These are phyloP conservation scores for Cranoglanis bouderius DNA, from an alignment of 2,113 vertebrate species.

Conservation along the genomic window DNA sequence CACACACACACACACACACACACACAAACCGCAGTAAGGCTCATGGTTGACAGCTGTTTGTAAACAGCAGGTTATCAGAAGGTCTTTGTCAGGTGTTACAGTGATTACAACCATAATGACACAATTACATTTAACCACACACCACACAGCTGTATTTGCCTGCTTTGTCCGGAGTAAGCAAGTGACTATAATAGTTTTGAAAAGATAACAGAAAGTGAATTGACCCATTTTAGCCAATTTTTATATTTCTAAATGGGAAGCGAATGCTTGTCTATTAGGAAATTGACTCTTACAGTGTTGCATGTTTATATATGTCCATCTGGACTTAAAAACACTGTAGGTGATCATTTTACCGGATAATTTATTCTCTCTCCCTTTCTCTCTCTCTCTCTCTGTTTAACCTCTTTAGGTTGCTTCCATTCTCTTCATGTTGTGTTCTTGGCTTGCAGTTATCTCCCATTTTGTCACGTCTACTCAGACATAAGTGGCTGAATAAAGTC, in stretches of 20 bases:
- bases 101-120: conserved; percentile 37
- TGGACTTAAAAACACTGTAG: not conserved
- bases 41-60: conserved; percentile 16
- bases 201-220: not conserved
- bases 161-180: not conserved
- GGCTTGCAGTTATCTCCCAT: conserved; percentile 17
- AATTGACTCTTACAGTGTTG: not conserved
- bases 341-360: conserved; percentile 2
- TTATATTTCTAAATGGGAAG: not conserved
- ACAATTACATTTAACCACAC: not conserved
- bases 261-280: not conserved
- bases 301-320: not conserved
- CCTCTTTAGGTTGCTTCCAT: not conserved
- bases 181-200: not conserved
- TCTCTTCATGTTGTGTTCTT: conserved; percentile 2
- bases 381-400: not conserved
- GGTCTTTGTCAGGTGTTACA: conserved; percentile 33
- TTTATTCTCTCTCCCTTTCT: not conserved
- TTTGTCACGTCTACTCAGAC: conserved; percentile 17
- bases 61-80: conserved; percentile 22
- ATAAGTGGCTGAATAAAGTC: conserved; percentile 12
- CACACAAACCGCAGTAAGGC: not conserved
- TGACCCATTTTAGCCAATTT: not conserved
- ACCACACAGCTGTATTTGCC: not conserved
- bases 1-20: not conserved